phyloP scores from a whole-genome alignment of 1,140 invertebrate species.

The Atta texana region DNA sequence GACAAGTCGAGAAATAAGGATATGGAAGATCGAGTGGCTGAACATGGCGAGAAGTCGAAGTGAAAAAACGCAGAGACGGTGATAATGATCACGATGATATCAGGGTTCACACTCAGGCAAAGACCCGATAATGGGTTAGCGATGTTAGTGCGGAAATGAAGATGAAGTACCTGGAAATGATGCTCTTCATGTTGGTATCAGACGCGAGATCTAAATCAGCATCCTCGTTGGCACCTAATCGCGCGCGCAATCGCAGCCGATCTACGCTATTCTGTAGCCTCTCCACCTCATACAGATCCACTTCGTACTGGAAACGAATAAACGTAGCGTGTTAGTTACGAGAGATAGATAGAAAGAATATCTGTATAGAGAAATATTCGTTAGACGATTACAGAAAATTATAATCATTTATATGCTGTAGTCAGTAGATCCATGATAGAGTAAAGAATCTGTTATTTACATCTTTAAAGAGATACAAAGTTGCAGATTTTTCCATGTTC shows the following conservation, averaged over 20 bases:
- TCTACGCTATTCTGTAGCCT: slow-evolving; percentile 92
- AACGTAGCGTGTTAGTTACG: slow-evolving; percentile 84
- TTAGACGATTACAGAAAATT: slow-evolving; percentile 38
- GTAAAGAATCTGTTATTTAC: slow-evolving; percentile 45
- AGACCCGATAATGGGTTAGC: slow-evolving; percentile 73
- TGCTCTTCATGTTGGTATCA: slow-evolving; percentile 93
- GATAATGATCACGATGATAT: slow-evolving; percentile 55
- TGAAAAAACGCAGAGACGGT: slow-evolving; percentile 59
- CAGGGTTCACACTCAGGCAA: slow-evolving; percentile 81
- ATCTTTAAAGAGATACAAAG: slow-evolving; percentile 1
- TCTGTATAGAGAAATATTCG: not conserved
- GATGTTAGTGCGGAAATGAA: slow-evolving; percentile 62
- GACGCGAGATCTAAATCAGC: slow-evolving; percentile 86
- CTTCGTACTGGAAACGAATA: slow-evolving; percentile 88
- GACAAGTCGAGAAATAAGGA: slow-evolving; percentile 45
- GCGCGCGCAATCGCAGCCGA: slow-evolving; percentile 88
- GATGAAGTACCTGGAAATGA: slow-evolving; percentile 90
- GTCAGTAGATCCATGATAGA: not conserved
- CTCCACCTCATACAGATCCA: slow-evolving; percentile 89
- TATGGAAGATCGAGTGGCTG: slow-evolving; percentile 64
- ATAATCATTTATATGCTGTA: not conserved
- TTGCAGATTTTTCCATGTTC: not conserved
- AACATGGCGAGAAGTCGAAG: slow-evolving; percentile 62
- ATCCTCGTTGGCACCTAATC: slow-evolving; percentile 84
- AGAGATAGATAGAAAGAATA: slow-evolving; percentile 21